Evolutionary conservation across 1,140 invertebrate species (phyloP), one percentile per base, ranked within the genome.

Genomic region (Drosophila melanica): DNA sequence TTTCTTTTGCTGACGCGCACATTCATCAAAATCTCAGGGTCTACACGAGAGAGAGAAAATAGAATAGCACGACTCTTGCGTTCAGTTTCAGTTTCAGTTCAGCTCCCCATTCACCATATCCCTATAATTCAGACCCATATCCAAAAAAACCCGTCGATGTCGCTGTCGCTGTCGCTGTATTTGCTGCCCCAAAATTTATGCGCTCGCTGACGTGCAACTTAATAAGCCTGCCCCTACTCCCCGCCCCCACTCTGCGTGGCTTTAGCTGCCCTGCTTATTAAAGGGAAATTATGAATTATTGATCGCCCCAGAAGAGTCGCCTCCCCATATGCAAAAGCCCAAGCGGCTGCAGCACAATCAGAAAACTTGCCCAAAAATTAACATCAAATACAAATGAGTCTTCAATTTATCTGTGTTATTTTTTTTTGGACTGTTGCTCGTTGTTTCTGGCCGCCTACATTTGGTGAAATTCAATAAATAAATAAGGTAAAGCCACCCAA

Each of bases 11-110:
- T 85, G 85, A 84, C 85, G 68, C 64, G 77, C 77, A 89, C 84
- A 89, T 89, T 89, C 84, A 89, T 89, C 84, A 89, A 89, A 89
- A 87, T 81, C 78, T 81, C 82, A 81, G 77, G 70, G 74, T 64
- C 75, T 75, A 54, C 42, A 8, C 55, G 74, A 63, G 44, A 63
- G 44, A 11, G 79, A 80, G 77, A 87, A 87, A 87, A 87, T 87
- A 87, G 79, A 87, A 73, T 70, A 87, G 68, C 58, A 73, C 44
- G 44, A 59, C 20, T 50, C 16, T 62, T 54, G 41, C 39, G 27
- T 65, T 37, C 27, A 35, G 44, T 41, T 53, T 53, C 37, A n/a
- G n/a, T n/a, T n/a, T n/a, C n/a, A n/a, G n/a, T n/a, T n/a, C n/a
- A 35, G 63, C 59, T 58, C 64, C 48, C 55, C 48, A 50, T 69